Evolutionary conservation across 2,113 vertebrate genomes (phyloP).

Genomic region (Labrus mixtus): DNA sequence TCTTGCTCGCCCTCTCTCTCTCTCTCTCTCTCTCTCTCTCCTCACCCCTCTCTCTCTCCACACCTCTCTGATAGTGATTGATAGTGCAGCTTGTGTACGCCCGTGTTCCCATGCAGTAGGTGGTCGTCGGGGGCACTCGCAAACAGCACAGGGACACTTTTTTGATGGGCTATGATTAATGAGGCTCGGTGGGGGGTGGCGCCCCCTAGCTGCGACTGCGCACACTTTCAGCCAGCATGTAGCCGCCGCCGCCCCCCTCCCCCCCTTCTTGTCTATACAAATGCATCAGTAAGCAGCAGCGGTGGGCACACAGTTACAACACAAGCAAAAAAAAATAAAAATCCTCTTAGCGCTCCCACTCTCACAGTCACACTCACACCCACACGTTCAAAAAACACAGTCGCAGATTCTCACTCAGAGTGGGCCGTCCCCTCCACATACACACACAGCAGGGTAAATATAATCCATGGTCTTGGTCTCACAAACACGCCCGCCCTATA

Average conservation of each 20-base stretch:
- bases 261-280: constrained; percentile 37
- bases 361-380: constrained; percentile 73
- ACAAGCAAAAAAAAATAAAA: constrained; percentile 59
- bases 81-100: constrained; percentile 71
- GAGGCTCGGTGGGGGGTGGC: constrained; percentile 78
- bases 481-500: constrained; percentile 35
- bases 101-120: constrained; percentile 82
- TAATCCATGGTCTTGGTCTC: constrained; percentile 60
- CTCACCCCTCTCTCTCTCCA: constrained; percentile 19
- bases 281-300: constrained; percentile 52
- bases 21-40: constrained; percentile 12
- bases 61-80: constrained; percentile 74
- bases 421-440: constrained; percentile 42
- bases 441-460: constrained; percentile 56
- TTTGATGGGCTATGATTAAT: constrained; percentile 83
- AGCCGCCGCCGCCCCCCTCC: too few relatives aligned
- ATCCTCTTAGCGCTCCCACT: constrained; percentile 73
- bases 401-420: constrained; percentile 54
- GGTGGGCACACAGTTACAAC: constrained; percentile 58
- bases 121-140: constrained; percentile 70
- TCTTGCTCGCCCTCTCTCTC: constrained; percentile 24
- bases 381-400: constrained; percentile 68
- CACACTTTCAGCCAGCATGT: constrained; percentile 22
- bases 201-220: constrained; percentile 79
- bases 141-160: constrained; percentile 74